A percentile compares a stretch with the other conserved stretches of the same genome.
Evolutionary conservation across 2,113 vertebrate species (phyloP).

Genomic region (Stigmatopora nigra): DNA sequence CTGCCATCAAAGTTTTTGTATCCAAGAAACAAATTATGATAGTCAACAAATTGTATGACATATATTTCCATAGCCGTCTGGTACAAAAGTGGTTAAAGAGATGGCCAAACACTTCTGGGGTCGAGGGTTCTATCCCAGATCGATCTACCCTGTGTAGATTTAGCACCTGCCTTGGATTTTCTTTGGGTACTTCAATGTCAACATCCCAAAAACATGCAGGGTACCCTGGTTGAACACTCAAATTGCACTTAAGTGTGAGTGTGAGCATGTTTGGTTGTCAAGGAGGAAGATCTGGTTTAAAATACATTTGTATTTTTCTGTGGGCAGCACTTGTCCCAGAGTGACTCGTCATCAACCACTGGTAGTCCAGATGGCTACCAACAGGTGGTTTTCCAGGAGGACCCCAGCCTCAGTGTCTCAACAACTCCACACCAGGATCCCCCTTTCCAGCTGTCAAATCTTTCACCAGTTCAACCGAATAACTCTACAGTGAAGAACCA

Average conservation of each 20-base stretch:
- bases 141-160: too few species aligned
- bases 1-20: neutral
- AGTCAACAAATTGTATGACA: neutral
- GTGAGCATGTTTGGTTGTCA: too few species aligned
- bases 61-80: neutral
- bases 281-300: neutral
- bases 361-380: constrained; percentile 78
- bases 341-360: constrained; percentile 77
- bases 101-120: too few species aligned
- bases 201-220: too few species aligned
- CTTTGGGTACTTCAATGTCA: too few species aligned
- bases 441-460: constrained; percentile 30
- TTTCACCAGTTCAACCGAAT: constrained; percentile 23
- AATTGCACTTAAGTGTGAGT: too few species aligned
- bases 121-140: too few species aligned
- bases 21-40: neutral
- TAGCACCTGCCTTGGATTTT: too few species aligned
- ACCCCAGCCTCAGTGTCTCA: constrained; percentile 75
- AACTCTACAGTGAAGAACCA: constrained; percentile 31
- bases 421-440: constrained; percentile 63
- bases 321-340: constrained; percentile 67
- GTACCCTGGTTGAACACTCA: too few species aligned
- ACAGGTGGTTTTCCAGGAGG: constrained; percentile 80
- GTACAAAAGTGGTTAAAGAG: too few species aligned
- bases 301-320: neutral